Conservation (phyloP, 2,113 vertebrate genomes). For the Gymnarchus niloticus region DNA sequence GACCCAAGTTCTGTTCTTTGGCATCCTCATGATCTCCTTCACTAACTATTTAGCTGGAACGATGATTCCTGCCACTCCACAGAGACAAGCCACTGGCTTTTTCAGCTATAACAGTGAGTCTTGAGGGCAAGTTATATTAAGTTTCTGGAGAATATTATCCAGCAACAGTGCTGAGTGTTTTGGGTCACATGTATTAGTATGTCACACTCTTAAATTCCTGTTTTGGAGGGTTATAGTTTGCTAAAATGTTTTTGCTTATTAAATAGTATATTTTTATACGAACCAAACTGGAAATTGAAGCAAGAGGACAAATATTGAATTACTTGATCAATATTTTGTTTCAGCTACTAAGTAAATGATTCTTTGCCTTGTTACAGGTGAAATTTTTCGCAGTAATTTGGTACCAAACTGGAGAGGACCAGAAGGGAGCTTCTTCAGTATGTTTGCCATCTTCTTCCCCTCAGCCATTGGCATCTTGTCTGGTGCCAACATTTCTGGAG, state of each 20-base stretch:
- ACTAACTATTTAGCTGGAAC: slow-evolving; percentile 61
- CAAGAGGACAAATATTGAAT: background rate
- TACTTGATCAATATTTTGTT: background rate
- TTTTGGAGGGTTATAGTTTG: background rate
- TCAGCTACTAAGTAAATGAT: background rate
- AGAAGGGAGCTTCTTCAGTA: slow-evolving; percentile 53
- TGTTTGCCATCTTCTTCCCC: slow-evolving; percentile 72
- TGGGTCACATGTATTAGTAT: background rate
- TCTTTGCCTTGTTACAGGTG: slow-evolving; percentile 39
- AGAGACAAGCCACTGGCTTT: slow-evolving; percentile 57
- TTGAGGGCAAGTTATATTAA: background rate
- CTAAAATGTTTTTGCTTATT: background rate
- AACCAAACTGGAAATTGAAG: background rate
- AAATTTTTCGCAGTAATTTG: slow-evolving; percentile 60
- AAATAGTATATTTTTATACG: background rate
- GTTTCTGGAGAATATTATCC: background rate
- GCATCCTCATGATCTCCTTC: slow-evolving; percentile 61
- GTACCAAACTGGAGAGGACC: slow-evolving; percentile 45
- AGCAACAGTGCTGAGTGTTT: background rate
- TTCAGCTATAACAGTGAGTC: slow-evolving; percentile 59
- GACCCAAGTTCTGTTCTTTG: slow-evolving; percentile 64
- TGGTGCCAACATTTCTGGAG: slow-evolving; percentile 66
- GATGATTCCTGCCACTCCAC: slow-evolving; percentile 44
- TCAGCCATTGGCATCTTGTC: slow-evolving; percentile 63
- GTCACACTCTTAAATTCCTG: background rate